phyloP scores from a whole-genome alignment of 2,888 invertebrate species.

The Nycteola revayana region DNA sequence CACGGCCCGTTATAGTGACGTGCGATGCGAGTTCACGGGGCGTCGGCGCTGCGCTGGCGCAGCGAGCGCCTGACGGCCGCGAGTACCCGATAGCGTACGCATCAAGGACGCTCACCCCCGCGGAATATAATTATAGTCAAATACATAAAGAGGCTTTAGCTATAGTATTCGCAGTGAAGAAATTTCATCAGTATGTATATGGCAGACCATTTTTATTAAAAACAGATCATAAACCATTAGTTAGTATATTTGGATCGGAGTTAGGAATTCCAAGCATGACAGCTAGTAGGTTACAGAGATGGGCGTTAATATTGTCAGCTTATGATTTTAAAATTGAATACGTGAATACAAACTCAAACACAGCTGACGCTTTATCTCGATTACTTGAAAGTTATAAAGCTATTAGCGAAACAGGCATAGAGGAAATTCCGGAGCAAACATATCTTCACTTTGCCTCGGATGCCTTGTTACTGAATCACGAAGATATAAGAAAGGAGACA shows the following conservation, averaged over 20 bases:
- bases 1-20: not conserved
- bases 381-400: not conserved
- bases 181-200: slow-evolving; percentile 1
- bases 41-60: not conserved
- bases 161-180: not conserved
- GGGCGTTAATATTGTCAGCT: slow-evolving; percentile 1
- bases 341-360: not conserved
- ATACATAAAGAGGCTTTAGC: slow-evolving; percentile 1
- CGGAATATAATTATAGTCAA: not conserved
- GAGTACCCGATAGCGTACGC: not conserved
- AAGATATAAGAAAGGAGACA: not conserved
- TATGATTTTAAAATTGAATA: slow-evolving; percentile 5
- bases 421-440: not conserved
- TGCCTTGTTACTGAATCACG: not conserved
- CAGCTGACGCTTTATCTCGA: not conserved
- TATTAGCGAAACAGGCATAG: not conserved
- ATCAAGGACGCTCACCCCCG: not conserved
- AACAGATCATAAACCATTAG: slow-evolving; percentile 6
- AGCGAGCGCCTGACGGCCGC: not conserved
- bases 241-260: not conserved
- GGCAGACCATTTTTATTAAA: not conserved
- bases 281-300: slow-evolving; percentile 2
- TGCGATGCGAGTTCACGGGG: not conserved
- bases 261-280: not conserved
- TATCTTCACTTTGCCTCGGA: not conserved